Evolutionary conservation across 2,113 vertebrate species (phyloP), one percentile per base, ranked within the genome.

Genomic region (Puntigrus tetrazona): DNA sequence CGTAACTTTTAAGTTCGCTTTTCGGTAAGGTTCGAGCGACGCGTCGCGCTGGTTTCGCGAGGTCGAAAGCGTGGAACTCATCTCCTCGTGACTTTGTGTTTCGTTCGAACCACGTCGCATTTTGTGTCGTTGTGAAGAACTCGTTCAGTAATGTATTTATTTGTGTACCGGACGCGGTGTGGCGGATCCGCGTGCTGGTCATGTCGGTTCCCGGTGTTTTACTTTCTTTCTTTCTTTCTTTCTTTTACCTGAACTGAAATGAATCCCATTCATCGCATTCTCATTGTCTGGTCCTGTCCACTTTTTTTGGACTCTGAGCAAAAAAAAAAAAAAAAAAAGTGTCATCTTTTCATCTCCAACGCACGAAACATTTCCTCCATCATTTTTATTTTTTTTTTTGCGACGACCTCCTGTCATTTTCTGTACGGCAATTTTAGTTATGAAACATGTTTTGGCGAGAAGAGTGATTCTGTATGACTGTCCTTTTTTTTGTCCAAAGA

Each of bases 101-200:
- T 4, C 70, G n/a, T 36, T 41, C 8, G 14, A 43, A 25, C 36
- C 13, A 0, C 73, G 27, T 74, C 72, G 27, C 41, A 76, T 76
- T 11, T 20, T 52, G 45, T 76, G 50, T 59, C 59, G 75, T 36
- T 78, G 75, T 78, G 34, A 36, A 57, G 22, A 59, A 78, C 20
- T 78, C n/a, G 41, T 59, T 61, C 31, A 38, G 29, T n/a, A 0
- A 3, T 78, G 36, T 78, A 78, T 78, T 78, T 78, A 78, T 72
- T 78, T 41, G 52, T 95, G 94, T 95, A 95, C 94, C 13, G 41
- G 7, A 94, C 93, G 94, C 95, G 47, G 18, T 50, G 4, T 50
- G 14, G 16, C 45, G 93, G 94, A 91, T 91, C 92, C 95, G 94
- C 96, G 96, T 98, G 97, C 97, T 97, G 97, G 97, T 95, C 97